A percentile compares a stretch with the other conserved stretches of the same genome.
phyloP scores from a whole-genome alignment of 2,797 vertebrate genomes.

The Pteropus rufus region DNA sequence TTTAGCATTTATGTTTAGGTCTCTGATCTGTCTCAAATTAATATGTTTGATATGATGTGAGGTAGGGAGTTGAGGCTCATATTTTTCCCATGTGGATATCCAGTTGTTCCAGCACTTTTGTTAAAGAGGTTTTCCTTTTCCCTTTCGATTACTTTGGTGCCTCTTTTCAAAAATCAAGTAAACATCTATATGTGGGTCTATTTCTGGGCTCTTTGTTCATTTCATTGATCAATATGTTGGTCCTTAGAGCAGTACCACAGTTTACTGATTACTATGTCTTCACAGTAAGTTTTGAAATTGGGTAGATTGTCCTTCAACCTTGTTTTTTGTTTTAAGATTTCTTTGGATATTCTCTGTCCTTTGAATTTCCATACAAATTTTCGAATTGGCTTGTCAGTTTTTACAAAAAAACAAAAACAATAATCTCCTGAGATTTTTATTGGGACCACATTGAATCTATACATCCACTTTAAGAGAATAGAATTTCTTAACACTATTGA shows the following conservation, averaged over 20 bases:
- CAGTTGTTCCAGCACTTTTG: neutral
- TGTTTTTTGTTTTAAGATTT: constrained; percentile 20
- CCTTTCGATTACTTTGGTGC: neutral
- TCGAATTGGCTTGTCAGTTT: neutral
- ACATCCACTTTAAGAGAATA: neutral
- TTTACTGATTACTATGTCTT: neutral
- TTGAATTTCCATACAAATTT: constrained; percentile 8
- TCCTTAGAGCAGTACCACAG: neutral
- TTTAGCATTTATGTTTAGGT: neutral
- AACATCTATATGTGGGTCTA: neutral
- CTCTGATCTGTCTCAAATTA: neutral
- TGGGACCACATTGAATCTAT: neutral
- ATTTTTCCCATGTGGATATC: neutral
- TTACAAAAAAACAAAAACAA: neutral
- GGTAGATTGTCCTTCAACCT: neutral
- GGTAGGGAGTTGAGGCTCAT: neutral
- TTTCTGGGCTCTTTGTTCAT: neutral
- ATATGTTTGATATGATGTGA: neutral
- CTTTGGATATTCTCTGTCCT: neutral
- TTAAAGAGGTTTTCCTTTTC: constrained; percentile 12
- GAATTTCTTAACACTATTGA: neutral
- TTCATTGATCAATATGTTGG: neutral
- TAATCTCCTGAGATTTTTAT: neutral
- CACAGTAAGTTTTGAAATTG: neutral
- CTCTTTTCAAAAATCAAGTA: constrained; percentile 12